phyloP scores from a whole-genome alignment of 2,797 vertebrate species.

The Platyrinchus mystaceus region DNA sequence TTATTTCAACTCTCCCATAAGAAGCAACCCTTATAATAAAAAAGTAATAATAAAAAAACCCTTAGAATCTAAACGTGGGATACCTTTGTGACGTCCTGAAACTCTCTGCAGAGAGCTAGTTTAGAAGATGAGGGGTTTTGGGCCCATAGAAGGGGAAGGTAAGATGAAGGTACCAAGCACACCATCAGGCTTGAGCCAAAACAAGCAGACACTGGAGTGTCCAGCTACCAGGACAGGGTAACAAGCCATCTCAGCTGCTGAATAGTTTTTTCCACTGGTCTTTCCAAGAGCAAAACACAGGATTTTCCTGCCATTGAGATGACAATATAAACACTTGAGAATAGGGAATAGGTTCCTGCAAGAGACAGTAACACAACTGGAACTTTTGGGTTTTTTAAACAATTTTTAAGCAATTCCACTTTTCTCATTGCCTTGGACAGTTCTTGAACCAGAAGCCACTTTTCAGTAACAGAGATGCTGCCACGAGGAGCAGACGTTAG shows the following conservation, averaged over 20 bases:
- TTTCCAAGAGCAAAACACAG: conserved; percentile 10
- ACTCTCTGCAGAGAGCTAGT: not conserved
- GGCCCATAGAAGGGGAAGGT: not conserved
- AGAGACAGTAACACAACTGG: not conserved
- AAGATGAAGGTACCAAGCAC: not conserved
- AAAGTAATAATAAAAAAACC: not conserved
- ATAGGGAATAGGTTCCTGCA: not conserved
- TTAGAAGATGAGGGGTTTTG: not conserved
- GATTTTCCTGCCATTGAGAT: conserved; percentile 8
- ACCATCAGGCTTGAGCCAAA: not conserved
- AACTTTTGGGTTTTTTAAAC: not conserved
- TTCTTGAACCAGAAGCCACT: not conserved
- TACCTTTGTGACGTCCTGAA: not conserved
- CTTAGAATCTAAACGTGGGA: not conserved
- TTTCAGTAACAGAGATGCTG: not conserved
- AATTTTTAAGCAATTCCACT: not conserved
- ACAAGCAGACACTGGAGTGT: not conserved
- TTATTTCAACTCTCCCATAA: not conserved
- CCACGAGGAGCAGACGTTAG: not conserved
- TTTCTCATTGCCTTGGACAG: not conserved
- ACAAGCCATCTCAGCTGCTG: not conserved
- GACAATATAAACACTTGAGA: not conserved
- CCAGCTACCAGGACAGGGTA: not conserved
- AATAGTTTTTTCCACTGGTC: not conserved
- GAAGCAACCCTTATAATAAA: not conserved